These are phyloP conservation scores for Dicycla oo DNA, from an alignment of 2,888 invertebrate genomes.

Conservation along the genomic window DNA sequence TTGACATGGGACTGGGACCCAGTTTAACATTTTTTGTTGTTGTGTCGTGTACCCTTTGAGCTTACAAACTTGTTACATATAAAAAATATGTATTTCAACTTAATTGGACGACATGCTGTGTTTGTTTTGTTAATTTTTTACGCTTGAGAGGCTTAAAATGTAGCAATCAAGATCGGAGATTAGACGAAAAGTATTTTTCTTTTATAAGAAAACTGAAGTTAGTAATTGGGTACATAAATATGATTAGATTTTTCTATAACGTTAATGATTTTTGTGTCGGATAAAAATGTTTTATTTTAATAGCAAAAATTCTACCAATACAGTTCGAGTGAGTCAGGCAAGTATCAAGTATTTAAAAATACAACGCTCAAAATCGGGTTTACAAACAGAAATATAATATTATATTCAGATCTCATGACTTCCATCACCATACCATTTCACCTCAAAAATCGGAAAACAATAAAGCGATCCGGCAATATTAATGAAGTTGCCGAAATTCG, in stretches of 20 bases:
- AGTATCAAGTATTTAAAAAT: constrained; percentile 22
- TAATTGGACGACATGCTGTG: constrained; percentile 66
- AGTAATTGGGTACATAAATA: constrained; percentile 43
- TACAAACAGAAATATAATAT: constrained; percentile 25
- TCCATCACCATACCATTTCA: constrained; percentile 41
- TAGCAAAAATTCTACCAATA: neutral
- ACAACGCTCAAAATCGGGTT: constrained; percentile 25
- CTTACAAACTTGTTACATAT: constrained; percentile 53
- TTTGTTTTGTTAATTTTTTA: constrained; percentile 63
- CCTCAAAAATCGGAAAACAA: constrained; percentile 63
- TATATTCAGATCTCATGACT: constrained; percentile 26
- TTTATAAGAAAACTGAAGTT: constrained; percentile 15
- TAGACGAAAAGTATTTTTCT: constrained; percentile 21
- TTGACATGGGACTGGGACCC: constrained; percentile 64
- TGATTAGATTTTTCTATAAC: constrained; percentile 28
- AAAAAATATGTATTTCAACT: constrained; percentile 52
- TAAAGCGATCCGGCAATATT: constrained; percentile 61
- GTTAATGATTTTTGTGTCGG: constrained; percentile 5
- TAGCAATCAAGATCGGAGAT: constrained; percentile 59
- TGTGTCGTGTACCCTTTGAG: constrained; percentile 55
- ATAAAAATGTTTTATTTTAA: constrained; percentile 18
- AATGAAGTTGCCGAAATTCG: constrained; percentile 66
- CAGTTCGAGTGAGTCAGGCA: neutral
- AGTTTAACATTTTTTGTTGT: constrained; percentile 57
- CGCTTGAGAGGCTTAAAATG: constrained; percentile 52